These are phyloP conservation scores for Leucoptera coffeella DNA, from an alignment of 2,888 invertebrate species.

Conservation along the genomic window DNA sequence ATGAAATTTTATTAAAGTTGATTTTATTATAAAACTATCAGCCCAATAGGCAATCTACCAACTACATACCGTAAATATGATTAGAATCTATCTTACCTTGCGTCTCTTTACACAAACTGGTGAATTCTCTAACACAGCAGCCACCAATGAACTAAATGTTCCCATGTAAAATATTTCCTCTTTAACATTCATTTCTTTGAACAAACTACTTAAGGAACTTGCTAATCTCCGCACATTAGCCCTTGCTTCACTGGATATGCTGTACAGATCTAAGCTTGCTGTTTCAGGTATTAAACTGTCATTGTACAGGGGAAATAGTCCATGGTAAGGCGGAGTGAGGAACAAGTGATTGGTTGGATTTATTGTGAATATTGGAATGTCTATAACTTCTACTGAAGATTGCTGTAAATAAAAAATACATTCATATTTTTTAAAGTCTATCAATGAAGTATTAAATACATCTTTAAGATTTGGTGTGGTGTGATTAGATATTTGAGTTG, in stretches of 20 bases:
- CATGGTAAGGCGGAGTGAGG: constrained; percentile 54
- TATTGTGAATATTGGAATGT: constrained; percentile 56
- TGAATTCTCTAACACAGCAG: constrained; percentile 52
- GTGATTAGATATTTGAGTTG: no score
- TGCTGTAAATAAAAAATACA: constrained; percentile 44
- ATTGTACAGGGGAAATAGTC: constrained; percentile 49
- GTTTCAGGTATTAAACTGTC: constrained; percentile 20
- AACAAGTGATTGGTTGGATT: constrained; percentile 54
- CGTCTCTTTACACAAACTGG: constrained; percentile 44
- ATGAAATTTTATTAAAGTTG: no score
- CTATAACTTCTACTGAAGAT: constrained; percentile 53
- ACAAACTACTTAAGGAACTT: constrained; percentile 42
- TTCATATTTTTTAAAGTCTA: no score
- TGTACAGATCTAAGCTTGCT: constrained; percentile 23
- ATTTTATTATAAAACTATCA: no score
- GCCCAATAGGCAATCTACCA: no score
- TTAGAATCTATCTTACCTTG: constrained; percentile 28
- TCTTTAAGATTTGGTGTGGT: no score
- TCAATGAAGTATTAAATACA: no score
- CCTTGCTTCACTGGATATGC: constrained; percentile 21
- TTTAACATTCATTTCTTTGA: constrained; percentile 53
- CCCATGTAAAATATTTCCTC: constrained; percentile 64
- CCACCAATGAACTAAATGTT: constrained; percentile 53
- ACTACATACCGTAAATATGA: constrained; percentile 1
- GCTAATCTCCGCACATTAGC: constrained; percentile 33